Conservation (phyloP, 2,113 vertebrate species). For the Parus major region DNA sequence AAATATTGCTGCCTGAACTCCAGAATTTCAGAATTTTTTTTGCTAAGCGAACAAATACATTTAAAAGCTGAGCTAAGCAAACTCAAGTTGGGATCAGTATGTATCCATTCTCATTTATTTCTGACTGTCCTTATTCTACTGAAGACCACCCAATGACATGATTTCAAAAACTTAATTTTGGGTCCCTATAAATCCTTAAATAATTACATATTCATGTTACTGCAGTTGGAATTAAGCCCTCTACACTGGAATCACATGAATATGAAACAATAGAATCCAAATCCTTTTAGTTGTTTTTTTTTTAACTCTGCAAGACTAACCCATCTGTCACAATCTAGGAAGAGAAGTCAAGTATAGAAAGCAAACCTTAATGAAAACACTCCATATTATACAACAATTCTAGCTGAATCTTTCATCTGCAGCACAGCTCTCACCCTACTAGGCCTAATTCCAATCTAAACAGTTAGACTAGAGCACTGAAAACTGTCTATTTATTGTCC, state of each 20-base stretch:
- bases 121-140: neutral
- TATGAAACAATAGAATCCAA: neutral
- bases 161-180: neutral
- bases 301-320: neutral
- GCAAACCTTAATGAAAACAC: neutral
- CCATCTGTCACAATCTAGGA: neutral
- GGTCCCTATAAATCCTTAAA: neutral
- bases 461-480: neutral
- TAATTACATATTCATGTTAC: neutral
- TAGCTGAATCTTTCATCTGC: neutral
- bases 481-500: neutral
- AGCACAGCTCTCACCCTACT: neutral
- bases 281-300: neutral
- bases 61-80: neutral
- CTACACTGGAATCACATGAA: neutral
- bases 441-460: neutral
- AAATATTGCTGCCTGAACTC: neutral
- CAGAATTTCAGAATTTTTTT: neutral
- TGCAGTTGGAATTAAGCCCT: neutral
- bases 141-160: neutral
- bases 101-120: neutral
- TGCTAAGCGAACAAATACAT: neutral
- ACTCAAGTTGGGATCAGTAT: neutral
- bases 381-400: neutral
- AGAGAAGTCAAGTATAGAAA: neutral